These are phyloP conservation scores for Pogoniulus pusillus DNA, from an alignment of 2,797 vertebrate species.

Conservation along the genomic window DNA sequence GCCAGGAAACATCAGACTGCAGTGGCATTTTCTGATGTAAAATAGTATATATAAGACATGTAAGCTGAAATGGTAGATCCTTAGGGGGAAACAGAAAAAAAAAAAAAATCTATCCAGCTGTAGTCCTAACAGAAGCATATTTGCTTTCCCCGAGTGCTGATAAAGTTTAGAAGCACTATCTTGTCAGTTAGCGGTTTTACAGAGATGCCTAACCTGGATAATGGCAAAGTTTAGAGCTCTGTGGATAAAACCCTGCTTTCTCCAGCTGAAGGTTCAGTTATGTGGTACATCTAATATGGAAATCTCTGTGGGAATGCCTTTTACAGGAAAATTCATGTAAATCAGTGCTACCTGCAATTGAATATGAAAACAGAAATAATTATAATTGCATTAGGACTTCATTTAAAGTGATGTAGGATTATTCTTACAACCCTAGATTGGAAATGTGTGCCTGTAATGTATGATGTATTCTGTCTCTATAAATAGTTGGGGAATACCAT, in stretches of 20 bases:
- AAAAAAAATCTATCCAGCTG: not conserved
- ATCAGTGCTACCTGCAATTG: conserved; percentile 48
- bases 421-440: conserved; percentile 2
- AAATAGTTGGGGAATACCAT: conserved; percentile 73
- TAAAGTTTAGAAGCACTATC: not conserved
- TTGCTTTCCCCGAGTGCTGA: not conserved
- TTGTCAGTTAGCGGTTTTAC: not conserved
- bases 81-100: not conserved
- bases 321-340: conserved; percentile 43
- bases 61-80: conserved; percentile 31
- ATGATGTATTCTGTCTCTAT: conserved; percentile 57
- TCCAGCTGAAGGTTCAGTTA: not conserved
- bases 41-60: not conserved
- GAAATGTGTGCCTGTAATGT: conserved; percentile 17
- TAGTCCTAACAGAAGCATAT: not conserved
- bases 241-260: not conserved
- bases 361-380: conserved; percentile 29
- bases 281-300: not conserved
- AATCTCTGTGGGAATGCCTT: conserved; percentile 61
- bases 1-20: conserved; percentile 28
- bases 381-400: conserved; percentile 18
- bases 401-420: conserved; percentile 20
- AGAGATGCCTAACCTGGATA: not conserved
- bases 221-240: not conserved
- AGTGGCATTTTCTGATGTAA: not conserved